Percentiles rank a stretch among this genome's conserved stretches.
phyloP scores from a whole-genome alignment of 2,888 invertebrate species.

The Spisula solida region DNA sequence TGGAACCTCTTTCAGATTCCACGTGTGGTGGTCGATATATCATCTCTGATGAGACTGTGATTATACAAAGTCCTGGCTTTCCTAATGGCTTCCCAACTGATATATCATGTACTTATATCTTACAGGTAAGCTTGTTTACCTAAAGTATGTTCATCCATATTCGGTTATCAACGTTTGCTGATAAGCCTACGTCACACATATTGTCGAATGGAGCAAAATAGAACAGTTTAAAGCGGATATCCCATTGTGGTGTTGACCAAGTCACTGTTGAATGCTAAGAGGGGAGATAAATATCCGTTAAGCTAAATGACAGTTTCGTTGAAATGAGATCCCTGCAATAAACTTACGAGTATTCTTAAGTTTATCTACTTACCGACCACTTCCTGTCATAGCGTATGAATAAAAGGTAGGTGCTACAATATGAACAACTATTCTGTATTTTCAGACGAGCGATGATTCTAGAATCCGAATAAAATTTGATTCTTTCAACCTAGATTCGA shows the following conservation, averaged over 20 bases:
- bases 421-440: not conserved
- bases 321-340: too few relatives aligned
- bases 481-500: conserved; percentile 54
- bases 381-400: too few relatives aligned
- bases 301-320: too few relatives aligned
- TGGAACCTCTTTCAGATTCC: conserved; percentile 35
- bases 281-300: too few relatives aligned
- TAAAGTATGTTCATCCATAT: too few relatives aligned
- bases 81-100: conserved; percentile 60
- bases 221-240: too few relatives aligned
- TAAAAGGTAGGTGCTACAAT: not conserved
- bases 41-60: conserved; percentile 5
- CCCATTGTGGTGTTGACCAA: too few relatives aligned
- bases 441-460: conserved; percentile 44
- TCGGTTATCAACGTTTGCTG: too few relatives aligned
- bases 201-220: too few relatives aligned
- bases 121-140: conserved; percentile 59
- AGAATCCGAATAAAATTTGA: conserved; percentile 60
- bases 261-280: not conserved
- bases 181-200: too few relatives aligned
- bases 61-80: conserved; percentile 66
- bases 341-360: too few relatives aligned
- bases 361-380: too few relatives aligned
- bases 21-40: conserved; percentile 61
- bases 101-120: conserved; percentile 66